Conservation (phyloP, 2,888 invertebrate species). For the Eupithecia pulchellata region DNA sequence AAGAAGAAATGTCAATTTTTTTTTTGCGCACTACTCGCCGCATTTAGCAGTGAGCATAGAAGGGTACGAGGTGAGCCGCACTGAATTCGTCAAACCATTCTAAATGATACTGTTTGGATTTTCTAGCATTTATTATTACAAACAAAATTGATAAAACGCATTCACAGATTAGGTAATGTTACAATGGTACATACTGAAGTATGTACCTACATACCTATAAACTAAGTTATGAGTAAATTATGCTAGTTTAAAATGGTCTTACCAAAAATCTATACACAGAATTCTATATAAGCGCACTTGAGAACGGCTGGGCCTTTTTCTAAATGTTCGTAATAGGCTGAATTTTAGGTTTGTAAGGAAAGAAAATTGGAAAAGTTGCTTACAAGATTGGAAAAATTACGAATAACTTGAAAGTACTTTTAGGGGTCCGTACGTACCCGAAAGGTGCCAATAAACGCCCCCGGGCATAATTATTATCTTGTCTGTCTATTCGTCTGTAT, state of each 20-base stretch:
- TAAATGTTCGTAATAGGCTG: not conserved
- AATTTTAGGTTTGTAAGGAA: not conserved
- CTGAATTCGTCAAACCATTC: too few relatives aligned
- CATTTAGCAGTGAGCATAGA: too few relatives aligned
- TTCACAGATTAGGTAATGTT: not conserved
- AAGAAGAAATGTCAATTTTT: not conserved
- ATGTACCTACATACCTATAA: too few relatives aligned
- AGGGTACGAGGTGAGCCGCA: too few relatives aligned
- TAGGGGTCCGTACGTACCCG: not conserved
- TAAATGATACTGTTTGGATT: too few relatives aligned
- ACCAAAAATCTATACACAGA: not conserved
- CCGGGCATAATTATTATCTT: not conserved
- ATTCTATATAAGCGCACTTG: not conserved
- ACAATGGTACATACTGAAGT: too few relatives aligned
- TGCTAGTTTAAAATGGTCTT: not conserved
- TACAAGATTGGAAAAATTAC: not conserved
- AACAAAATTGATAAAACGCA: too few relatives aligned
- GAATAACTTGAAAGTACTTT: not conserved
- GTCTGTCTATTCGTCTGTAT: not conserved
- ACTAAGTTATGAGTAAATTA: not conserved
- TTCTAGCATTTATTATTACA: too few relatives aligned
- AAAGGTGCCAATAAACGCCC: not conserved
- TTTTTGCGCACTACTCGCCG: too few relatives aligned
- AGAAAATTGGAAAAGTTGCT: conserved; percentile 2
- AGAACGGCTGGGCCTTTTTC: not conserved